Evolutionary conservation across 2,113 vertebrate species (phyloP), one percentile per base, ranked within the genome.

Genomic region (Carassius auratus): DNA sequence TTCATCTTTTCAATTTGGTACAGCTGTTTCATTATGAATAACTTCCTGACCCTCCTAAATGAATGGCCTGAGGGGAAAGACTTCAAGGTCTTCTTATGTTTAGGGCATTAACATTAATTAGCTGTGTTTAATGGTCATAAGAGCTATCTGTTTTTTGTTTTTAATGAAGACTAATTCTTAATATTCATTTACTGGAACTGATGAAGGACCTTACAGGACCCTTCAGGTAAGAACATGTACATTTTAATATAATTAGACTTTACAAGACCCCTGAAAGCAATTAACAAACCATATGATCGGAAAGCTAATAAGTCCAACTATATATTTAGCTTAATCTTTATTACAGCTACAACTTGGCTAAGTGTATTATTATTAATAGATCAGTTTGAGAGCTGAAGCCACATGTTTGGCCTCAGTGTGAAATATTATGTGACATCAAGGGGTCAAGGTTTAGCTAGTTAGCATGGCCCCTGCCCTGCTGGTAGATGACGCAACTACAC

Each of bases 51-150:
- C 59, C 36, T 36, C 19, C 12, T 19, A 81, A 64, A 61, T 55
- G 21, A 62, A 36, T 81, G 33, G 45, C 79, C 10, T 19, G 9
- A 68, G 57, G 50, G 48, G 38, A 26, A 4, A 85, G 71, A 48
- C 61, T 38, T 84, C 14, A 85, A 75, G 55, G n/a, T 26, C 9
- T 48, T 38, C 50, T 62, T 61, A 61, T 77, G 75, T 42, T 83
- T 77, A 42, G 15, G 21, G 81, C 81, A 76, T 86, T 57, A 84
- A 68, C 69, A 68, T 55, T 77, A 73, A 79, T 84, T 55, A 86
- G 30, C 55, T 45, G 75, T 73, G 45, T 79, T 68, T 57, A 82
- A 74, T 13, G 42, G 76, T 83, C 30, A 85, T 17, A 50, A 82
- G 73, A 38, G 55, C 81, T 85, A 64, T 38, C 57, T 61, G 33